Evolutionary conservation across 2,888 invertebrate genomes (phyloP).

Genomic region (Busseola fusca): DNA sequence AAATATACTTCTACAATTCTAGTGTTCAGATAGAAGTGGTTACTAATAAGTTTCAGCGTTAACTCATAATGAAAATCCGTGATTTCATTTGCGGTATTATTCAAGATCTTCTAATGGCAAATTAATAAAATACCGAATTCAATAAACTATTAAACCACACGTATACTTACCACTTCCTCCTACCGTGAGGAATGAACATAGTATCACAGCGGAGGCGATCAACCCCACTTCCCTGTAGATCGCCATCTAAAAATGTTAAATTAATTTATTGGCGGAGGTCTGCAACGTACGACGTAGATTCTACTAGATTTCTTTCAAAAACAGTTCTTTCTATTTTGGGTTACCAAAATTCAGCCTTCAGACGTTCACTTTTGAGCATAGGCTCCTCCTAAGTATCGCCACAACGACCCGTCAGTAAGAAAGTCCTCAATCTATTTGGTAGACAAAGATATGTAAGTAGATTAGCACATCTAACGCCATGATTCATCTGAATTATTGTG

Average conservation of each 20-base stretch:
- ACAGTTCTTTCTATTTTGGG: neutral
- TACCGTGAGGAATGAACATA: conserved; percentile 38
- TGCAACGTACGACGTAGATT: neutral
- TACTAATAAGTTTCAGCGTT: neutral
- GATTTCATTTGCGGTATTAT: neutral
- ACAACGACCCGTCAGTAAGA: neutral
- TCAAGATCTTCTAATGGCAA: neutral
- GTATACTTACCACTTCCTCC: conserved; percentile 46
- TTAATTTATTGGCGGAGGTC: neutral
- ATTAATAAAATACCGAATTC: too few species aligned
- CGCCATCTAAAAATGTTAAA: conserved; percentile 51
- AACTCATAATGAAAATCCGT: neutral
- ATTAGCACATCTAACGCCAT: neutral
- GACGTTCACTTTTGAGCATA: too few species aligned
- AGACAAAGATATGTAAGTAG: neutral
- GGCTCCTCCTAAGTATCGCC: neutral
- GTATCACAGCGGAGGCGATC: conserved; percentile 32
- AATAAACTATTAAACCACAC: too few species aligned
- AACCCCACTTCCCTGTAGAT: conserved; percentile 28
- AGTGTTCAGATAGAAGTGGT: neutral
- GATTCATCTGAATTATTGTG: neutral
- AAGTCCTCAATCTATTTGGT: neutral
- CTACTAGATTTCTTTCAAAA: neutral
- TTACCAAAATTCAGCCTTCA: neutral
- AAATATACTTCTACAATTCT: neutral